A percentile compares a stretch with the other conserved stretches of the same genome.
phyloP scores from a whole-genome alignment of 2,113 vertebrate genomes.

The Xenotilapia leptura region DNA sequence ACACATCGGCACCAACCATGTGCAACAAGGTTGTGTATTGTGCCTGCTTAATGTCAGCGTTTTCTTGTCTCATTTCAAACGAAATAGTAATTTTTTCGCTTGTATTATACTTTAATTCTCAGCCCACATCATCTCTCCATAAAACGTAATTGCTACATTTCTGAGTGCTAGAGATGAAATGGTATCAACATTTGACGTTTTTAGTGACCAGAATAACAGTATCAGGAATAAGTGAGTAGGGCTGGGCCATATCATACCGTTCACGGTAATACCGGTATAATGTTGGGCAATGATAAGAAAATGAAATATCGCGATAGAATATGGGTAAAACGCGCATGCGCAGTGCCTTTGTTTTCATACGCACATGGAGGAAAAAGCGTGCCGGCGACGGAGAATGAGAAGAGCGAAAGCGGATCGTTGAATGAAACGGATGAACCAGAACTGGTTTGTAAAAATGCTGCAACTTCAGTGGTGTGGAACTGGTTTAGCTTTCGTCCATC shows the following conservation, averaged over 20 bases:
- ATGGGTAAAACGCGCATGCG: accelerated
- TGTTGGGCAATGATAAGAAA: background rate
- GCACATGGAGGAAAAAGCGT: background rate
- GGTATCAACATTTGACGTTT: background rate
- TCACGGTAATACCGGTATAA: background rate
- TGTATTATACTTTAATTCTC: background rate
- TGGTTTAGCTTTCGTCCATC: accelerated
- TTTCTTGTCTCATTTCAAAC: background rate
- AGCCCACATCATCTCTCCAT: background rate
- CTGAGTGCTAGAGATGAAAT: background rate
- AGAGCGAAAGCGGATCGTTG: accelerated
- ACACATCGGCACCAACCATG: background rate
- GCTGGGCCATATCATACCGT: background rate
- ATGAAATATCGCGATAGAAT: background rate
- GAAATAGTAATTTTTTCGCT: background rate
- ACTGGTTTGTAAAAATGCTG: background rate
- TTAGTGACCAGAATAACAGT: background rate
- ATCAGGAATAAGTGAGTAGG: background rate
- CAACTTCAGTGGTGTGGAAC: background rate
- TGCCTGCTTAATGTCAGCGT: background rate
- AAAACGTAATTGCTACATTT: background rate
- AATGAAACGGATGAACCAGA: accelerated
- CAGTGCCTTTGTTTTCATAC: background rate
- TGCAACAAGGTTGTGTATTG: background rate
- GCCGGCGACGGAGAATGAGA: background rate